Percentiles rank a stretch among this genome's conserved stretches.
phyloP scores from a whole-genome alignment of 2,113 vertebrate species.

The Xiphophorus hellerii region DNA sequence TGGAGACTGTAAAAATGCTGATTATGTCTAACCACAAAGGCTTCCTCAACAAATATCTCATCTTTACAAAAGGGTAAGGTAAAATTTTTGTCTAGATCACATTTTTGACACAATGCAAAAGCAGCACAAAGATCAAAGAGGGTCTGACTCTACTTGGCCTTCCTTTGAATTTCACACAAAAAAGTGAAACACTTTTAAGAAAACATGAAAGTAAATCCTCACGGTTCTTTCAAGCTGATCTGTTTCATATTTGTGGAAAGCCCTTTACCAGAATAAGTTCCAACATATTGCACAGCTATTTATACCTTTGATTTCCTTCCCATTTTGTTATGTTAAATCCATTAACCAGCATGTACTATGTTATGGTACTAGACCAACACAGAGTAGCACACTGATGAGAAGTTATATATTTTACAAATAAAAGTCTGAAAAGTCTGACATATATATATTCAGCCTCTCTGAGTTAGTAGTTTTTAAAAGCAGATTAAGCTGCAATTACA shows the following conservation, averaged over 20 bases:
- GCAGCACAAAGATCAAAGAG: constrained; percentile 69
- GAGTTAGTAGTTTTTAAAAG: background rate
- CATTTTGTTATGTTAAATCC: background rate
- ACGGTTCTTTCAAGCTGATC: constrained; percentile 63
- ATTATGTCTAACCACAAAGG: constrained; percentile 74
- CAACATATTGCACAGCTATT: background rate
- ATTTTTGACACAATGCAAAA: constrained; percentile 58
- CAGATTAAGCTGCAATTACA: background rate
- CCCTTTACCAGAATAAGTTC: constrained; percentile 55
- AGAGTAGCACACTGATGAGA: background rate
- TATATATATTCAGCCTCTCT: background rate
- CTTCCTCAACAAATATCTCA: constrained; percentile 73
- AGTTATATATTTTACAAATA: background rate
- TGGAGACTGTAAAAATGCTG: constrained; percentile 70
- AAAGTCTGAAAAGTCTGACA: background rate
- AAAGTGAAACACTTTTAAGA: constrained; percentile 31
- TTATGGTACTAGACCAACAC: background rate
- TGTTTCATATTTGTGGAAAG: constrained; percentile 73
- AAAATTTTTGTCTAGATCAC: constrained; percentile 69
- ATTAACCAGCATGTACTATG: background rate
- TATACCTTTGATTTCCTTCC: background rate
- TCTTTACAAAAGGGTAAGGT: constrained; percentile 62
- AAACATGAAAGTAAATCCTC: constrained; percentile 61
- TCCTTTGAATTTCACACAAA: constrained; percentile 54
- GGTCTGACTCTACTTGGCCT: constrained; percentile 45